Conservation (phyloP, 2,797 vertebrate species). For the Bovichtus diacanthus region DNA sequence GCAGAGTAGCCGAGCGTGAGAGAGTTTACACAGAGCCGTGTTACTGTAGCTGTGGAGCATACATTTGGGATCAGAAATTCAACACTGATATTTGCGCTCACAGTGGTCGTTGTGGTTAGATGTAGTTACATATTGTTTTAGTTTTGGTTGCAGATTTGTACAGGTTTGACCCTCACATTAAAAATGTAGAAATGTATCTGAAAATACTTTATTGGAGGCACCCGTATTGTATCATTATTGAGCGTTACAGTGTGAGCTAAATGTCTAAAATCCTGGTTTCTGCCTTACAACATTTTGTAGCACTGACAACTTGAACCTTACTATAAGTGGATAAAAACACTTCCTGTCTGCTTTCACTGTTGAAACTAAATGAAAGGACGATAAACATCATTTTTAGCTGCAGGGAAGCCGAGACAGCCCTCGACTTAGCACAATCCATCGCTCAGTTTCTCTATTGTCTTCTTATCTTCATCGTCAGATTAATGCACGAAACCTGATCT, state of each 20-base stretch:
- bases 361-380: conserved; percentile 7
- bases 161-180: not conserved
- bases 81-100: not conserved
- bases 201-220: not conserved
- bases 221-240: not conserved
- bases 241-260: not conserved
- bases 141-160: not conserved
- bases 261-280: conserved; percentile 2
- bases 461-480: conserved; percentile 48
- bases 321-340: not conserved
- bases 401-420: conserved; percentile 8
- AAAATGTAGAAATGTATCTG: not conserved
- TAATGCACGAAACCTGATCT: conserved; percentile 57
- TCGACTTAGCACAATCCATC: not conserved
- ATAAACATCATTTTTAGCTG: not conserved
- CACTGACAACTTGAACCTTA: not conserved
- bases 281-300: not conserved
- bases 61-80: not conserved
- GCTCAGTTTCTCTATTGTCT: conserved; percentile 22
- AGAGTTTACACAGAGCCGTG: not conserved
- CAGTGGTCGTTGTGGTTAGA: not conserved
- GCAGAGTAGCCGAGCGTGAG: not conserved
- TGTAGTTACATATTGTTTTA: not conserved
- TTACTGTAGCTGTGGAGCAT: not conserved
- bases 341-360: not conserved